Base-by-base conservation (phyloP, 2,113 vertebrate species). In the Mobula hypostoma region DNA sequence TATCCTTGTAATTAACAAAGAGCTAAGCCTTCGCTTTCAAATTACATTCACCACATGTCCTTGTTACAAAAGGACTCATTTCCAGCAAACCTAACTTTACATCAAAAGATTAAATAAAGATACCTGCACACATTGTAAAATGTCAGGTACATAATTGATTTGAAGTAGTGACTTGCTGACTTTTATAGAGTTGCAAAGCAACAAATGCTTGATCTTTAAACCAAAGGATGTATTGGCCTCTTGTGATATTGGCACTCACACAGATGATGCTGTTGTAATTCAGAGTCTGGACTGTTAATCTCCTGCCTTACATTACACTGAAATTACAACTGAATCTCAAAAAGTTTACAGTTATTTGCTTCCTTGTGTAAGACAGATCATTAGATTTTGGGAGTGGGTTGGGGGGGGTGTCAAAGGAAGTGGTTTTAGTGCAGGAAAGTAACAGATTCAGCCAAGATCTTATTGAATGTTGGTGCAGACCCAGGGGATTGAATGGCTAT, bases 151-250 rank as follows among this genome's bases (percentile, higher is more conserved):
- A 74, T 24, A 40, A 76, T 93, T 93, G 68, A 76, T 93, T 93
- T 93, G 27, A 93, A 93, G 74, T 74, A 74, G 88, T 56, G 74
- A 36, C 74, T 76, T 93, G 70, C 90, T 93, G 91, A 36, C 68
- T 93, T 93, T 93, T 93, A 93, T 93, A 76, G 90, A 27, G 91
- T 93, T 93, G 91, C 68, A 93, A 93, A 93, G 91, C 91, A 74
- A 93, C 70, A 93, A 92, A 40, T 24, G 21, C 24, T 74, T 56
- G 68, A 93, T 70, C 91, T 93, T 93, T 93, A 93, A 93, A 40
- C 68, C 1, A 90, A 29, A 8, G 85, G 19, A 32, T 90, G 29
- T 66, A 15, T 74, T 93, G 14, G 91, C 70, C 68, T 56, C 40
- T 76, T 5, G 5, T 93, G 36, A 74, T 74, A 72, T 24, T 76